phyloP scores from a whole-genome alignment of 2,888 invertebrate species.

The Volucella zonaria region DNA sequence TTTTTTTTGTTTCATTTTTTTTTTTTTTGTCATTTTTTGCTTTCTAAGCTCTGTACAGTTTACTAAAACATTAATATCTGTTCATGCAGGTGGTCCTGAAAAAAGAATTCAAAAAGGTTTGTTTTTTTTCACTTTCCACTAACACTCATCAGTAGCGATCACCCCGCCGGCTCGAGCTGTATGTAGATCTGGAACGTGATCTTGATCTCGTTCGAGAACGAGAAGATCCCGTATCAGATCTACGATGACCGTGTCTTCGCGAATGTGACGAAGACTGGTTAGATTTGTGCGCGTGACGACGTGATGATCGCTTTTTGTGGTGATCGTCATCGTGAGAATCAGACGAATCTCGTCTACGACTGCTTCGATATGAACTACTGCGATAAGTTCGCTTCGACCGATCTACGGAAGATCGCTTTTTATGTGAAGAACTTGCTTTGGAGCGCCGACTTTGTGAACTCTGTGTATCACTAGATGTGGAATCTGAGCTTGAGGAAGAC shows the following conservation, averaged over 20 bases:
- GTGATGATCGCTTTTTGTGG: slow-evolving; percentile 64
- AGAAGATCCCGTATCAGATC: slow-evolving; percentile 66
- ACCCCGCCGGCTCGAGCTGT: slow-evolving; percentile 61
- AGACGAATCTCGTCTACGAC: slow-evolving; percentile 76
- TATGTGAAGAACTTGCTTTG: slow-evolving; percentile 45
- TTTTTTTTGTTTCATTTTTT: slow-evolving; percentile 8
- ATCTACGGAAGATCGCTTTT: slow-evolving; percentile 48
- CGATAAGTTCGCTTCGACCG: slow-evolving; percentile 60
- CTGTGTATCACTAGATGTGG: slow-evolving; percentile 55
- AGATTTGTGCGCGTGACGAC: slow-evolving; percentile 39
- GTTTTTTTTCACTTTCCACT: neutral
- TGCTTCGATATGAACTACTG: slow-evolving; percentile 63
- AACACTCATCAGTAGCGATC: slow-evolving; percentile 52
- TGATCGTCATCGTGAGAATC: slow-evolving; percentile 76
- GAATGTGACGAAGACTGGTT: slow-evolving; percentile 56
- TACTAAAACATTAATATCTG: slow-evolving; percentile 54
- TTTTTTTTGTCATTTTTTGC: slow-evolving; percentile 15
- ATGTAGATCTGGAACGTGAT: slow-evolving; percentile 79
- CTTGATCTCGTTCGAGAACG: slow-evolving; percentile 74
- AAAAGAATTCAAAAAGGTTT: slow-evolving; percentile 20
- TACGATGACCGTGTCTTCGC: slow-evolving; percentile 52
- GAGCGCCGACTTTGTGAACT: slow-evolving; percentile 66
- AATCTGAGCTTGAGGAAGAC: slow-evolving; percentile 43
- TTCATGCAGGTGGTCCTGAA: slow-evolving; percentile 56
- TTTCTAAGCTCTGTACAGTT: slow-evolving; percentile 54